phyloP scores from a whole-genome alignment of 2,888 invertebrate genomes.

The Oscheius sp. region DNA sequence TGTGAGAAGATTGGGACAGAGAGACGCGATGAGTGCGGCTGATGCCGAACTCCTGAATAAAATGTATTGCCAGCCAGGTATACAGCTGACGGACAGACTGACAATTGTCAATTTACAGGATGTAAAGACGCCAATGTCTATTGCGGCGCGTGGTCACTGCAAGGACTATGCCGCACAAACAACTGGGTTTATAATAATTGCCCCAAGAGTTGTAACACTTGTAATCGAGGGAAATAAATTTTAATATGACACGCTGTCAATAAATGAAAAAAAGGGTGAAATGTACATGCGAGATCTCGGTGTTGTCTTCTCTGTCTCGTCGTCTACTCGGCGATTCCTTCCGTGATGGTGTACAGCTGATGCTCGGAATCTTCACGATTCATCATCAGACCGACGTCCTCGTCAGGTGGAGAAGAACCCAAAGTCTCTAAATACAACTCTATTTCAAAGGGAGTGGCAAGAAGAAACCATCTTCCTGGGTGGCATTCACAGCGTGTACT shows the following conservation, averaged over 20 bases:
- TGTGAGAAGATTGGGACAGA: slow-evolving; percentile 63
- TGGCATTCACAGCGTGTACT: slow-evolving; percentile 44
- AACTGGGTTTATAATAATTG: slow-evolving; percentile 67
- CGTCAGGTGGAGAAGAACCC: slow-evolving; percentile 37
- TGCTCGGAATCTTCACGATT: slow-evolving; percentile 39
- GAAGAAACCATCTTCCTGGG: slow-evolving; percentile 40
- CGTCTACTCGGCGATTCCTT: slow-evolving; percentile 28
- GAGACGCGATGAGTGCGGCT: slow-evolving; percentile 57
- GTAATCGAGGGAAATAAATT: slow-evolving; percentile 41
- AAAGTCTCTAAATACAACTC: slow-evolving; percentile 14
- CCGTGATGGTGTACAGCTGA: slow-evolving; percentile 49
- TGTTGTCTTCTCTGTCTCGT: neutral
- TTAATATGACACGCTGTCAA: slow-evolving; percentile 11
- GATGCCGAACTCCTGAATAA: slow-evolving; percentile 68
- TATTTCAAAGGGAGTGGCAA: no score
- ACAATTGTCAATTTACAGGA: slow-evolving; percentile 39
- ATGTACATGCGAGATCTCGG: neutral
- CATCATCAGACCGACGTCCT: slow-evolving; percentile 46
- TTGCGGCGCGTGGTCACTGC: slow-evolving; percentile 70
- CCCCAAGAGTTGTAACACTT: slow-evolving; percentile 67
- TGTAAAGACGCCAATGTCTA: slow-evolving; percentile 68
- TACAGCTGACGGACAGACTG: neutral
- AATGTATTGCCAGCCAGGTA: slow-evolving; percentile 68
- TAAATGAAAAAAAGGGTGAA: slow-evolving; percentile 14
- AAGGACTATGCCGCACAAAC: slow-evolving; percentile 57